These are phyloP conservation scores for Aspidiotus rigidus DNA, from an alignment of 2,888 invertebrate species.

Conservation along the genomic window DNA sequence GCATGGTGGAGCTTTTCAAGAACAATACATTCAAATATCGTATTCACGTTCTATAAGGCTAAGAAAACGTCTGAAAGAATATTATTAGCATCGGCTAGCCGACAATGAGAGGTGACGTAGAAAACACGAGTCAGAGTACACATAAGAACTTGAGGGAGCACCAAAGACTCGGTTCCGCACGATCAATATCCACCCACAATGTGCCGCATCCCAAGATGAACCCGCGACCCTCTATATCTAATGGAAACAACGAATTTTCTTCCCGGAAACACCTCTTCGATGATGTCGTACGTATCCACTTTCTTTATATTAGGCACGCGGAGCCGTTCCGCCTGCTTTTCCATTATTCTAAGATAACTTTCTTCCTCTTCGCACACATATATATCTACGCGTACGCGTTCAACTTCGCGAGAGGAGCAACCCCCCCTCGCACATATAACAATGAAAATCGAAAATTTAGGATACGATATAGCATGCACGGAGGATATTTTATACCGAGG, in stretches of 20 bases:
- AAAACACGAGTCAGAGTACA: slow-evolving; percentile 15
- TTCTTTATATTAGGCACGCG: neutral
- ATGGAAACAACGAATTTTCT: slow-evolving; percentile 27
- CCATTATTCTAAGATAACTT: slow-evolving; percentile 5
- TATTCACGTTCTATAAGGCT: neutral
- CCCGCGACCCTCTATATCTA: slow-evolving; percentile 27
- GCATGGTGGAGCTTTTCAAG: neutral
- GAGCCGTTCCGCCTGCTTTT: slow-evolving; percentile 1
- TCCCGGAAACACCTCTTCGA: neutral
- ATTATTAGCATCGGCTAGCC: neutral
- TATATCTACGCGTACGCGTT: neutral
- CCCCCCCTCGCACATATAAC: neutral
- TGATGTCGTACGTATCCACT: slow-evolving; percentile 1
- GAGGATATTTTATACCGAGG: slow-evolving; percentile 6
- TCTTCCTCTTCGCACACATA: too few species aligned
- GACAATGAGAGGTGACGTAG: slow-evolving; percentile 23
- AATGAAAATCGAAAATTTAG: neutral
- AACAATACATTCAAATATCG: neutral
- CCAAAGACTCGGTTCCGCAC: slow-evolving; percentile 19
- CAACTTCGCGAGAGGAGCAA: neutral
- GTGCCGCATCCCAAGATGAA: slow-evolving; percentile 27
- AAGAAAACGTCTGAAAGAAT: neutral
- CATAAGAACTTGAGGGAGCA: slow-evolving; percentile 20
- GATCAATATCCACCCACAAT: slow-evolving; percentile 28
- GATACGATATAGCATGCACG: neutral